Evolutionary conservation across 2,797 vertebrate species (phyloP).

Genomic region (Mycteria americana): DNA sequence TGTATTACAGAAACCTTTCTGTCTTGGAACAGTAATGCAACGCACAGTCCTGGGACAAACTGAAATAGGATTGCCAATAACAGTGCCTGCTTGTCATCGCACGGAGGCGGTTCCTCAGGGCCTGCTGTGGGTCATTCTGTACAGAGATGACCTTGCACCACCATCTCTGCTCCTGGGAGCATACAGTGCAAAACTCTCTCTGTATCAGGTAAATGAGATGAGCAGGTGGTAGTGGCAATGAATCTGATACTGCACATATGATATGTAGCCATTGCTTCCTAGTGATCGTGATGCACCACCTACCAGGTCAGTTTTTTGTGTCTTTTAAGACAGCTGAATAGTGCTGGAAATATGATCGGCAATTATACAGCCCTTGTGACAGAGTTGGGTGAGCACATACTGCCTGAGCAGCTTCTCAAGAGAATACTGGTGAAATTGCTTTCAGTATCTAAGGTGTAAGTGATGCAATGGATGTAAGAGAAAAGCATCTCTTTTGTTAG

Average conservation of each 20-base stretch:
- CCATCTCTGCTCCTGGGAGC: not conserved
- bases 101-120: not conserved
- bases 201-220: not conserved
- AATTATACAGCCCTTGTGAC: not conserved
- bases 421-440: not conserved
- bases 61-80: not conserved
- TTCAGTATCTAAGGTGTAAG: not conserved
- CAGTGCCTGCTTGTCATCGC: not conserved
- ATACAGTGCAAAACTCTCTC: not conserved
- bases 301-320: not conserved
- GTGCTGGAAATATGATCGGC: not conserved
- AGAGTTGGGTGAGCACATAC: not conserved
- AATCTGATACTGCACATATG: too few relatives aligned
- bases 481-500: not conserved
- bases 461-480: not conserved
- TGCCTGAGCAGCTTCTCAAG: not conserved
- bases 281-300: accelerated
- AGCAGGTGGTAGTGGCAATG: not conserved
- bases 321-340: not conserved
- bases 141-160: not conserved
- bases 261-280: not conserved
- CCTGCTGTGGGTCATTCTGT: not conserved
- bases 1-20: not conserved
- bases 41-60: not conserved
- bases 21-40: not conserved